Conservation (phyloP, 2,113 vertebrate species). For the Microcebus jonahi region DNA sequence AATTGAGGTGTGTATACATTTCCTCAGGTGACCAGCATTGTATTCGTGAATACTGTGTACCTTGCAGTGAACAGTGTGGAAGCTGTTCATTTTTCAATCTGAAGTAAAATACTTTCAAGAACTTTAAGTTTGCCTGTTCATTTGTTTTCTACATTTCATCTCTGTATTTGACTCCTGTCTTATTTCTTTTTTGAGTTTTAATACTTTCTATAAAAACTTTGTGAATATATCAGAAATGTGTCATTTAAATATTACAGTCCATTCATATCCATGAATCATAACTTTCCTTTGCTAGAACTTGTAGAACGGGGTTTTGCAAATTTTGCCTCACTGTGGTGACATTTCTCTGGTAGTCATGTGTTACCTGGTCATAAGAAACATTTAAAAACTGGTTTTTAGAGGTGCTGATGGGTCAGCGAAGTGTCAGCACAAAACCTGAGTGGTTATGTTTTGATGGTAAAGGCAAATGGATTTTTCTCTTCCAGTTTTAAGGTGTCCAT, state of each 20-base stretch:
- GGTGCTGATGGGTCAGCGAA: not conserved
- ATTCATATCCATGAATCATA: constrained; percentile 74
- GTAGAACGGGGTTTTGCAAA: not conserved
- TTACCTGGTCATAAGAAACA: not conserved
- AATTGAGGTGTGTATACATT: constrained; percentile 84
- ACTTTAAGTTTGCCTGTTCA: constrained; percentile 88
- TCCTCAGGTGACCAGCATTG: constrained; percentile 90
- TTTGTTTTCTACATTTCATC: constrained; percentile 88
- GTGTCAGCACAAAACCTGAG: not conserved
- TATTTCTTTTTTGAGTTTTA: constrained; percentile 83
- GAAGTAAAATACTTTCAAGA: constrained; percentile 90
- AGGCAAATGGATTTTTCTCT: not conserved
- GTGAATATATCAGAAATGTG: constrained; percentile 81
- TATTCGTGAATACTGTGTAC: constrained; percentile 90
- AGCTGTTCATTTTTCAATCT: constrained; percentile 88
- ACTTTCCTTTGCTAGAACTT: constrained; percentile 13
- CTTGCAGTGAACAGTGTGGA: constrained; percentile 86
- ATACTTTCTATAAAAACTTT: constrained; percentile 82
- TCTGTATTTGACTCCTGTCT: constrained; percentile 84
- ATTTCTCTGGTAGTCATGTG: not conserved
- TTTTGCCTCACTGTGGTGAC: not conserved
- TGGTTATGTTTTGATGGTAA: not conserved
- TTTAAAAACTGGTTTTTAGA: not conserved
- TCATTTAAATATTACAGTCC: constrained; percentile 77
- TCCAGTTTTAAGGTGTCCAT: not conserved